Percentiles rank a stretch among this genome's conserved stretches.
Evolutionary conservation across 2,797 vertebrate species (phyloP).

Genomic region (Sebastes trivittatus): DNA sequence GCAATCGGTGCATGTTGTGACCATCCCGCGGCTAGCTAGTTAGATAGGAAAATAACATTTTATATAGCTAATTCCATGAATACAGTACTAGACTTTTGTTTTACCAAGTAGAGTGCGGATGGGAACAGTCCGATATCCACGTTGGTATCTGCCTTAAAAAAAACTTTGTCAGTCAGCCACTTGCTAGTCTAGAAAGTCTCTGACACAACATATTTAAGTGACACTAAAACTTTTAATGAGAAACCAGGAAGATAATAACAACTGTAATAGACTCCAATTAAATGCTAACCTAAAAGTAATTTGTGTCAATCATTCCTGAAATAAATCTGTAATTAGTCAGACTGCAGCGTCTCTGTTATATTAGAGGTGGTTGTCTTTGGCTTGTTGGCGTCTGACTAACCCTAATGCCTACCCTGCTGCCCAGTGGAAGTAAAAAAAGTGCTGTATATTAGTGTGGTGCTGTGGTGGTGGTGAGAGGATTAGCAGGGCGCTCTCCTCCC

Average conservation of each 20-base stretch:
- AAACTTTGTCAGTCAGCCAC: too few species aligned
- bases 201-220: not conserved
- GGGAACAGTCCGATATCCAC: too few species aligned
- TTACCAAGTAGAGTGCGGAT: too few species aligned
- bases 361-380: conserved; percentile 30
- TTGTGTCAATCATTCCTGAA: not conserved
- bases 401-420: conserved; percentile 35
- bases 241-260: not conserved
- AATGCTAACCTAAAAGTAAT: not conserved
- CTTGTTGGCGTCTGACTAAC: conserved; percentile 1
- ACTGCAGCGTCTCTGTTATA: conserved; percentile 5
- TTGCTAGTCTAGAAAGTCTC: not conserved
- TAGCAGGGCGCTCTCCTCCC: conserved; percentile 19
- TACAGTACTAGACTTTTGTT: too few species aligned
- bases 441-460: conserved; percentile 36
- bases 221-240: not conserved
- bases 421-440: conserved; percentile 31
- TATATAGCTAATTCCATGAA: too few species aligned
- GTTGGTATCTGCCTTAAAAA: too few species aligned
- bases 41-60: too few species aligned
- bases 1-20: too few species aligned
- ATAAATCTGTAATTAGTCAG: conserved; percentile 29
- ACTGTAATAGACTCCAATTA: not conserved
- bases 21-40: too few species aligned
- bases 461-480: conserved; percentile 47